Evolutionary conservation across 1,140 invertebrate species (phyloP).

Genomic region (Trigoniulus corallinus): DNA sequence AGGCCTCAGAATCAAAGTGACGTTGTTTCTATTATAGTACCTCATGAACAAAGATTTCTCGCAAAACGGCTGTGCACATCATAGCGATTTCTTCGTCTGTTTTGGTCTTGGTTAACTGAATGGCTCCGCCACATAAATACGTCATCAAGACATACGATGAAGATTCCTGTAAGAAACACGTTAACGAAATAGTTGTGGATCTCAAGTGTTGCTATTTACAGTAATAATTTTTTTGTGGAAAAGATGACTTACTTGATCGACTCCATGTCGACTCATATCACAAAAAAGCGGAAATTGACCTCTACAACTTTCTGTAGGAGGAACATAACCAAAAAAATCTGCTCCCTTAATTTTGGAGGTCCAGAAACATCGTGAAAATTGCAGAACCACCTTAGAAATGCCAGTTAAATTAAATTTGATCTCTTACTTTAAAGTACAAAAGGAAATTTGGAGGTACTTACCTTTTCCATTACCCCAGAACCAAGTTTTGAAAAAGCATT

Average conservation of each 20-base stretch:
- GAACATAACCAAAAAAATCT: constrained; percentile 28
- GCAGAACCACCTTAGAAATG: constrained; percentile 21
- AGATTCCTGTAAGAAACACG: constrained; percentile 7
- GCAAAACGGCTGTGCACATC: constrained; percentile 20
- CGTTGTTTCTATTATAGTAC: too few species aligned
- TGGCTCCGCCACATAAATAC: constrained; percentile 24
- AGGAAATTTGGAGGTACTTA: constrained; percentile 10
- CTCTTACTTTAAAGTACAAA: background rate
- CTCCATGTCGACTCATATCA: constrained; percentile 20
- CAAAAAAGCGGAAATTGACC: constrained; percentile 31
- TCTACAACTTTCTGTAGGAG: constrained; percentile 15
- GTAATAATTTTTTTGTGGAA: background rate
- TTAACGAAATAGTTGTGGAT: too few species aligned
- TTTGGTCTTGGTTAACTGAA: constrained; percentile 20
- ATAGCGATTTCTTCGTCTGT: constrained; percentile 23
- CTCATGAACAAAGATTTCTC: constrained; percentile 16
- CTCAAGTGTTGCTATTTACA: too few species aligned
- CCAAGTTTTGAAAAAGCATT: constrained; percentile 25
- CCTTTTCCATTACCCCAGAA: constrained; percentile 31
- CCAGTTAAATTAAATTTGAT: background rate
- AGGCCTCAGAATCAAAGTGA: background rate
- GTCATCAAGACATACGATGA: constrained; percentile 22
- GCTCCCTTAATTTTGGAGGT: constrained; percentile 17
- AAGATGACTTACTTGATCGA: background rate
- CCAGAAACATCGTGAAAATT: constrained; percentile 30